Evolutionary conservation across 2,888 invertebrate species (phyloP), one percentile per base, ranked within the genome.

Genomic region (Melolontha melolontha): DNA sequence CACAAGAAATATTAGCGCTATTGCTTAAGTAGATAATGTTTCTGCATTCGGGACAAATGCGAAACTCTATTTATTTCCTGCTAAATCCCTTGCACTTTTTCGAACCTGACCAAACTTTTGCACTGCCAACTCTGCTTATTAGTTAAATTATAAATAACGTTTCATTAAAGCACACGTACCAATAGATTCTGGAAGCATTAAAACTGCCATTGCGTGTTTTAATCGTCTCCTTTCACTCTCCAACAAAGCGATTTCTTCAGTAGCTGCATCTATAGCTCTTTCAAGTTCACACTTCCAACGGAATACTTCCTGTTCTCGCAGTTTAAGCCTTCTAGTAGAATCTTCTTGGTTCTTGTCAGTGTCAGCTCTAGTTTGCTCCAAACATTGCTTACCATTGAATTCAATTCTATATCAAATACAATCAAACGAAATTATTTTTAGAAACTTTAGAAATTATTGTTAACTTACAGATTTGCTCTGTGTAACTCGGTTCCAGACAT

Each of bases 231-330:
- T 85, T 76, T 92, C 90, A 64, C 87, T 87, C 81, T 92, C 92
- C 70, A 92, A 82, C 22, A 86, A 80, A 69, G 87, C 86, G 5
- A 93, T 89, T 83, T 94, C 93, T 72, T 91, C 88, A 0, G 89
- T 87, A 72, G 91, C 89, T 0, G 89, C 88, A 69, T 85, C 86
- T 71, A 92, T 89, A 8, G 91, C 88, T 66, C 87, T 86, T 77
- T 92, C 92, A 17, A 94, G 84, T 76, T 92, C 92, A 14, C 86
- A 87, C 83, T 92, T 93, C 92, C 92, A 93, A 74, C 90, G 87
- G 75, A 89, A 89, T 64, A 94, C 85, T 70, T 92, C 89, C 75
- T 87, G 87, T 5, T 90, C 88, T 57, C 93, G 88, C 71, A 87
- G 88, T 63, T 87, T 87, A 14, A 93, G 77, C 66, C 89, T 85